Base-by-base conservation (phyloP, 2,888 invertebrate species). In the Branchellion lobata region DNA sequence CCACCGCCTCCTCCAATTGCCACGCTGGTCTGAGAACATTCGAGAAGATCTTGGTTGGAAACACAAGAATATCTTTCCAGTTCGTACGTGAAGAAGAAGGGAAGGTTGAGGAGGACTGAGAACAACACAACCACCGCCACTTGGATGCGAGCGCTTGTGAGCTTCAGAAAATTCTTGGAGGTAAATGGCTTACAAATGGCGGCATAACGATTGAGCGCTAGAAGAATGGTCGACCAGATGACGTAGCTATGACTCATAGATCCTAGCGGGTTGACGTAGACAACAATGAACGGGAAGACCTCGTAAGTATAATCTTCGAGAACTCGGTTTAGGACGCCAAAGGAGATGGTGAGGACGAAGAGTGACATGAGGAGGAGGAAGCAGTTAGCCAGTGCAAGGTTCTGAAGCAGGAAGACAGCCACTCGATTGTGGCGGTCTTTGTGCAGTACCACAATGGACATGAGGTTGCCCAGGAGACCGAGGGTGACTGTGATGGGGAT, bases 131-230 rank as follows among this genome's bases (percentile, higher is more conserved):
- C 81, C 29, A 74, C 34, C 1, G 78, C 72, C 29, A 83, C 82
- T 72, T 83, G 82, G 21, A 82, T 53, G 24, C 80, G 72, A 21
- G 82, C 78, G 53, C 74, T 79, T 14, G 24, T 80, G 33, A 82
- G 51, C 14, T 80, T 82, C 36, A 80, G 65, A 75, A 71, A 81
- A 27, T 53, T 31, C 36, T 73, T 31, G 21, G 78, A 77, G 8
- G 78, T 73, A 75, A 83, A 83, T 14, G 83, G 83, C 27, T 78
- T 51, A 71, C 82, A 82, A 61, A 83, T 76, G 75, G 83, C 83
- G n/a, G 83, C 53, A 78, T 81, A 82, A n/a, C 83, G 78, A 78
- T 83, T 82, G 40, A 82, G 73, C 8, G 83, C 83, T 29, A 83
- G 78, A 5, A 82, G 80, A 1, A 83, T 81, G n/a, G 82, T 82